Evolutionary conservation across 2,113 vertebrate species (phyloP).

Genomic region (Spea bombifrons): DNA sequence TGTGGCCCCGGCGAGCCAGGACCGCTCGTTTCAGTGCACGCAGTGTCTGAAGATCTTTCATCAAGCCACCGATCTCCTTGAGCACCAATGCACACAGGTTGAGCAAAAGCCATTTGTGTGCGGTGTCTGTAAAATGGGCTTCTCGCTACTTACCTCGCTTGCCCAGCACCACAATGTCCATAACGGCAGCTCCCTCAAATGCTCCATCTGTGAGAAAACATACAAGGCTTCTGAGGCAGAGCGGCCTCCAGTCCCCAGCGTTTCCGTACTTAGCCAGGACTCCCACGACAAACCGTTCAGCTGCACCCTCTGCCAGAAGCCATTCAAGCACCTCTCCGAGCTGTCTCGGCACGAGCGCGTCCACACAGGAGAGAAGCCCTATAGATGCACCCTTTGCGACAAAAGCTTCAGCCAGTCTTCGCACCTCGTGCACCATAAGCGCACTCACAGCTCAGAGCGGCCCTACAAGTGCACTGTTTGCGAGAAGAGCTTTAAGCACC

Average conservation of each 20-base stretch:
- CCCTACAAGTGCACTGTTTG: slow-evolving; percentile 95
- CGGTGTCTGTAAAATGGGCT: slow-evolving; percentile 96
- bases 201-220: slow-evolving; percentile 95
- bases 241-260: slow-evolving; percentile 54
- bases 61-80: slow-evolving; percentile 90
- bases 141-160: slow-evolving; percentile 90
- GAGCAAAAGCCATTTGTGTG: slow-evolving; percentile 98
- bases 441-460: slow-evolving; percentile 91
- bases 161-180: slow-evolving; percentile 92
- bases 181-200: slow-evolving; percentile 84
- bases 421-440: slow-evolving; percentile 94
- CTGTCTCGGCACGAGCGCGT: slow-evolving; percentile 90
- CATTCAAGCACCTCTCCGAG: slow-evolving; percentile 94
- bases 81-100: slow-evolving; percentile 95
- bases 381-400: slow-evolving; percentile 92
- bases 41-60: slow-evolving; percentile 98
- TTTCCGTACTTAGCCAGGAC: slow-evolving; percentile 58
- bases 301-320: slow-evolving; percentile 92
- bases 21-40: slow-evolving; percentile 95
- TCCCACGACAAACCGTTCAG: slow-evolving; percentile 86
- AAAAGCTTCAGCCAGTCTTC: slow-evolving; percentile 98
- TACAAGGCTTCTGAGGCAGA: slow-evolving; percentile 76
- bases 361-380: slow-evolving; percentile 95
- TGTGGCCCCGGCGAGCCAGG: slow-evolving; percentile 77
- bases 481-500: slow-evolving; percentile 97